Conservation (phyloP, 1,140 invertebrate genomes). For the Arion vulgaris region DNA sequence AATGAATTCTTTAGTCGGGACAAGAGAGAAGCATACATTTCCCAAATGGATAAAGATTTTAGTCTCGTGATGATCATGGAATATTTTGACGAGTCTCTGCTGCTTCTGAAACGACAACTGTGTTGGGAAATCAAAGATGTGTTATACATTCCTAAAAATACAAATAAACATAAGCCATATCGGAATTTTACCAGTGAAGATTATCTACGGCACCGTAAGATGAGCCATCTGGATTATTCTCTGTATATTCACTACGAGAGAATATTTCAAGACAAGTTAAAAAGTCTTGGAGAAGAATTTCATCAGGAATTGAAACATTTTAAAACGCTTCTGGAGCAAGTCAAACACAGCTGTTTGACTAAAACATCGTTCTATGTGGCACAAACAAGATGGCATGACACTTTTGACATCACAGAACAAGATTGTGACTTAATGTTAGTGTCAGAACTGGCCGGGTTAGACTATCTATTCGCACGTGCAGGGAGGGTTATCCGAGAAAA, state of each 20-base stretch:
- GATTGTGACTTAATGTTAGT: slow-evolving; percentile 55
- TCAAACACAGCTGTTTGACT: slow-evolving; percentile 47
- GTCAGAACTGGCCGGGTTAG: slow-evolving; percentile 48
- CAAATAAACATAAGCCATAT: slow-evolving; percentile 42
- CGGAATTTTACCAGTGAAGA: slow-evolving; percentile 45
- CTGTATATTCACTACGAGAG: slow-evolving; percentile 55
- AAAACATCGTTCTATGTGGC: slow-evolving; percentile 26
- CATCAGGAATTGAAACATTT: slow-evolving; percentile 53
- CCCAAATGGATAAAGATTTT: slow-evolving; percentile 57
- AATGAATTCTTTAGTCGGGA: slow-evolving; percentile 42
- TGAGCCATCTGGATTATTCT: slow-evolving; percentile 54
- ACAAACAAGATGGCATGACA: slow-evolving; percentile 47
- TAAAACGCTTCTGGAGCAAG: slow-evolving; percentile 43
- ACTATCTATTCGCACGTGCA: slow-evolving; percentile 46
- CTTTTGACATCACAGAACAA: slow-evolving; percentile 43
- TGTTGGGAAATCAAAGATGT: slow-evolving; percentile 67
- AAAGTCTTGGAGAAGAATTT: slow-evolving; percentile 48
- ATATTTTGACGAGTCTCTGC: slow-evolving; percentile 64
- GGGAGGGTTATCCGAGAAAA: not conserved
- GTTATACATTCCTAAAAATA: slow-evolving; percentile 61
- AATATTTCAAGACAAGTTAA: slow-evolving; percentile 46
- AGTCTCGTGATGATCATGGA: slow-evolving; percentile 62
- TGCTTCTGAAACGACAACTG: slow-evolving; percentile 57
- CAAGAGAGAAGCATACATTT: slow-evolving; percentile 47
- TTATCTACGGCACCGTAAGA: slow-evolving; percentile 41